A percentile compares a stretch with the other conserved stretches of the same genome.
Evolutionary conservation across 1,140 invertebrate species (phyloP).

Genomic region (Araneus ventricosus): DNA sequence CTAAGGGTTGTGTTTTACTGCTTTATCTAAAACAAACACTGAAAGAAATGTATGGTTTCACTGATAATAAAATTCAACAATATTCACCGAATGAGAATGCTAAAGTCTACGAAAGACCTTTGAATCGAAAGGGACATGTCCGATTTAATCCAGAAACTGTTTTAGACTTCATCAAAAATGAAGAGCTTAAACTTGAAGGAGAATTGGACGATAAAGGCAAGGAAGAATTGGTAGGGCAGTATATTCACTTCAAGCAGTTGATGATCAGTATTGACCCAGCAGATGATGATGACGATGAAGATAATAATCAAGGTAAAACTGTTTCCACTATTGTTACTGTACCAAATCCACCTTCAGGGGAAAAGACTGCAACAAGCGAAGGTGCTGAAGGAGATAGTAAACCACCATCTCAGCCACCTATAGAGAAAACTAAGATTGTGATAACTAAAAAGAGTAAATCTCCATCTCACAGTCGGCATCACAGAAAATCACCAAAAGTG

Average conservation of each 20-base stretch:
- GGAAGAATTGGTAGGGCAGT: conserved; percentile 90
- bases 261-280: conserved; percentile 95
- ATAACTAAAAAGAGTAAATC: conserved; percentile 51
- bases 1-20: conserved; percentile 94
- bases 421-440: conserved; percentile 40
- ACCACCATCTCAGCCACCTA: not conserved
- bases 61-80: conserved; percentile 95
- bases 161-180: conserved; percentile 82
- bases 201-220: conserved; percentile 84
- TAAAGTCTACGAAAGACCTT: conserved; percentile 97
- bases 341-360: not conserved
- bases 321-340: not conserved
- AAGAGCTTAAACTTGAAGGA: conserved; percentile 77
- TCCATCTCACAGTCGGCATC: conserved; percentile 44
- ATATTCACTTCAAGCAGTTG: conserved; percentile 92
- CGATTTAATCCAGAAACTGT: conserved; percentile 94
- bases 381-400: not conserved
- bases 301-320: conserved; percentile 38
- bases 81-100: conserved; percentile 97
- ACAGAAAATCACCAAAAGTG: conserved; percentile 78
- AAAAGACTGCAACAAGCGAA: conserved; percentile 17
- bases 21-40: conserved; percentile 95
- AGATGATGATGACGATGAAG: conserved; percentile 88
- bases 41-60: conserved; percentile 96
- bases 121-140: conserved; percentile 88